Evolutionary conservation across 2,888 invertebrate genomes (phyloP).

Genomic region (Augiades crinisus): DNA sequence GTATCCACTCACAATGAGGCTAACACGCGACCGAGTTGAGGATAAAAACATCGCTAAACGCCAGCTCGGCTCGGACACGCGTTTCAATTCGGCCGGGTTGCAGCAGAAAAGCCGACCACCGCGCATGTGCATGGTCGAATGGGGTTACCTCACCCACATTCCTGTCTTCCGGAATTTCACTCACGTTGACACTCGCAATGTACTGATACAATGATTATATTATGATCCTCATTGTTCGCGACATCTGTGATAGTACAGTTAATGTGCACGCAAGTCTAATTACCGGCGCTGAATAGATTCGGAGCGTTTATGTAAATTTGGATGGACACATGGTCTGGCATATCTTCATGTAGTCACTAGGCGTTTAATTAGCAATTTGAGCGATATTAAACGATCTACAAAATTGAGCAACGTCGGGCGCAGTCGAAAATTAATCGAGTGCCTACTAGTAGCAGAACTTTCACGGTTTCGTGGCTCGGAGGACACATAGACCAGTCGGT

Average conservation of each 20-base stretch:
- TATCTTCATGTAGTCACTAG: neutral
- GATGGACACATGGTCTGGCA: constrained; percentile 1
- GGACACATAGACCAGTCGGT: no score
- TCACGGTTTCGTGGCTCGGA: no score
- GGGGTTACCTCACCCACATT: constrained; percentile 76
- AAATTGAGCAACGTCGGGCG: no score
- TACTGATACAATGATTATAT: constrained; percentile 52
- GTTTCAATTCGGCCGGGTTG: constrained; percentile 57
- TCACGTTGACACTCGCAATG: constrained; percentile 61
- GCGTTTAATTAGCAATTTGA: no score
- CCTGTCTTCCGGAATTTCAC: constrained; percentile 75
- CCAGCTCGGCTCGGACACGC: constrained; percentile 42
- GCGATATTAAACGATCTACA: no score
- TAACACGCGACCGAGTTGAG: constrained; percentile 52
- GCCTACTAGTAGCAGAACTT: no score
- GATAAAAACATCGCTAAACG: constrained; percentile 53
- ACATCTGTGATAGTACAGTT: constrained; percentile 17
- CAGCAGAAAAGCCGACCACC: constrained; percentile 64
- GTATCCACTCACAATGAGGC: constrained; percentile 62
- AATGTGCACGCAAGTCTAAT: constrained; percentile 20
- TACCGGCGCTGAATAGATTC: constrained; percentile 14
- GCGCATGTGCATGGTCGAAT: constrained; percentile 73
- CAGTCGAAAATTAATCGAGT: no score
- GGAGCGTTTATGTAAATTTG: constrained; percentile 11
- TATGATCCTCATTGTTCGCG: constrained; percentile 15